Conservation (phyloP, 2,888 invertebrate genomes). For the Andrena minutula region DNA sequence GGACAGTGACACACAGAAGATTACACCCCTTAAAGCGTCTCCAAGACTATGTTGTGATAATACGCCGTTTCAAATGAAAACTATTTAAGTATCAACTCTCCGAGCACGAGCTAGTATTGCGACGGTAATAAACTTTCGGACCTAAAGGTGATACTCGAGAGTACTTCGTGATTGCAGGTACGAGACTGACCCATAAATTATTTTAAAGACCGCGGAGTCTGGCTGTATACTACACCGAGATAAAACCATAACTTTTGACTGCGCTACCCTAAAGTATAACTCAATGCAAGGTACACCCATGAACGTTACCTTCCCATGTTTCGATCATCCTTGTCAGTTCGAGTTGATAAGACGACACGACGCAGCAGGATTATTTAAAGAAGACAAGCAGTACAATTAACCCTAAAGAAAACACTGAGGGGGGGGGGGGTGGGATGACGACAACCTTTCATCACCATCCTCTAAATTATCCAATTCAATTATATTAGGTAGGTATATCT, state of each 20-base stretch:
- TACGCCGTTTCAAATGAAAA: constrained; percentile 40
- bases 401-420: too few relatives aligned
- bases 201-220: constrained; percentile 46
- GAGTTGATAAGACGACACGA: too few relatives aligned
- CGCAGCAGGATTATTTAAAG: not conserved
- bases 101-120: constrained; percentile 45
- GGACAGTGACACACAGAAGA: not conserved
- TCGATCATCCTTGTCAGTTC: not conserved
- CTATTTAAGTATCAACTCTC: constrained; percentile 37
- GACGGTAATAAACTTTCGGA: constrained; percentile 51
- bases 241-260: constrained; percentile 44
- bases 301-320: constrained; percentile 7
- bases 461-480: not conserved
- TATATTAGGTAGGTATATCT: not conserved
- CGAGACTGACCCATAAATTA: constrained; percentile 55
- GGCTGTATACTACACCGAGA: constrained; percentile 26
- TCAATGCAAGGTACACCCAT: constrained; percentile 19
- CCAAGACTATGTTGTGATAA: constrained; percentile 41
- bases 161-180: constrained; percentile 53
- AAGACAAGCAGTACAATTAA: not conserved
- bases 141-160: constrained; percentile 47
- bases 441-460: not conserved
- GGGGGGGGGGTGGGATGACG: not conserved
- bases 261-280: constrained; percentile 1
- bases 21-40: constrained; percentile 37